Percentiles rank a stretch among this genome's conserved stretches.
These are phyloP conservation scores for Penaeus chinensis DNA, from an alignment of 1,140 invertebrate genomes.

Conservation along the genomic window DNA sequence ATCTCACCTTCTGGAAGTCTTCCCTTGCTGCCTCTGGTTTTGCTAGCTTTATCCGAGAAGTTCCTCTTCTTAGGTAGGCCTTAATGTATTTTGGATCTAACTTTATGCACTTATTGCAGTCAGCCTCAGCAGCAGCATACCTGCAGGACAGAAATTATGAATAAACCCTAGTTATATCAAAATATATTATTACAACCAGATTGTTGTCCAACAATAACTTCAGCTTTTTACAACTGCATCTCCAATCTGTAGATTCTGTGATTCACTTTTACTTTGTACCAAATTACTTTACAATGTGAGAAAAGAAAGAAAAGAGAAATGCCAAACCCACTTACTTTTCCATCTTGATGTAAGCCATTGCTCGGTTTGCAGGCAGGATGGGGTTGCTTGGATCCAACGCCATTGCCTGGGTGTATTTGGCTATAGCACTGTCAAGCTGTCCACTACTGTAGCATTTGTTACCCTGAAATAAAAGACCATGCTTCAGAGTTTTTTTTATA, in stretches of 20 bases:
- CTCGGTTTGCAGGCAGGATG: constrained; percentile 87
- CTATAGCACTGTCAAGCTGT: constrained; percentile 83
- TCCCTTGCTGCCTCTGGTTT: constrained; percentile 27
- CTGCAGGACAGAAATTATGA: background rate
- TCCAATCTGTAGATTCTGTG: background rate
- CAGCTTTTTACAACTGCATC: no score
- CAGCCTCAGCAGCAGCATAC: constrained; percentile 36
- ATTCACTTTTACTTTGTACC: no score
- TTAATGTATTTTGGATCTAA: constrained; percentile 37
- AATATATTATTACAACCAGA: no score
- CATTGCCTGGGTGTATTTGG: constrained; percentile 84
- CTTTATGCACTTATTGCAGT: constrained; percentile 42
- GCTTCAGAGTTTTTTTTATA: no score
- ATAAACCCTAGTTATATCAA: no score
- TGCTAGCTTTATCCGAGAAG: constrained; percentile 14
- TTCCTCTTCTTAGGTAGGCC: constrained; percentile 26
- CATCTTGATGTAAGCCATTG: constrained; percentile 83
- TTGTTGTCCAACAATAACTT: no score
- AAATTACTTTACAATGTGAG: background rate
- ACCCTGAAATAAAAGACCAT: constrained; percentile 72
- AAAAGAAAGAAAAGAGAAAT: background rate
- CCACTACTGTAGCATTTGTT: constrained; percentile 84
- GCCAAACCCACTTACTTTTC: constrained; percentile 27
- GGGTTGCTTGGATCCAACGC: constrained; percentile 81
- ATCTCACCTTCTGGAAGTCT: constrained; percentile 36